Evolutionary conservation across 2,797 vertebrate species (phyloP).

Genomic region (Gymnothorax reevesii): DNA sequence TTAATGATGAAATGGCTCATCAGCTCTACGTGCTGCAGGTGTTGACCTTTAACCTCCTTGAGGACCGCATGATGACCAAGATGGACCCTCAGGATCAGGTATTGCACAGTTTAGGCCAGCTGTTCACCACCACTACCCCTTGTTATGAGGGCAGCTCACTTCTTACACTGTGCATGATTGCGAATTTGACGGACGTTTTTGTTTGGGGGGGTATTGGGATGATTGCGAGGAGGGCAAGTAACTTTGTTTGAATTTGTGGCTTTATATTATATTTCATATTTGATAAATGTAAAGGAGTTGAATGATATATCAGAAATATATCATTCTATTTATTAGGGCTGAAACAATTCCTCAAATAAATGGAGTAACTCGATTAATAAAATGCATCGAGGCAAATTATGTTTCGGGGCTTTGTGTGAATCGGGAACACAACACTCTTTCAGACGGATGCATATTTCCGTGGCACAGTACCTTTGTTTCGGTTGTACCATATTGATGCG

Average conservation of each 20-base stretch:
- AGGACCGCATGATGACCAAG: conserved; percentile 99
- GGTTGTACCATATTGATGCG: no score
- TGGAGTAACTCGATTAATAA: no score
- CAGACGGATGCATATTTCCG: no score
- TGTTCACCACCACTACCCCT: neutral
- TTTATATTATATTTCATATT: neutral
- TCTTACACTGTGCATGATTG: conserved; percentile 28
- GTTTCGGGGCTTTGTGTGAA: no score
- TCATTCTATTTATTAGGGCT: neutral
- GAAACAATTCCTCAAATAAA: no score
- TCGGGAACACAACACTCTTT: no score
- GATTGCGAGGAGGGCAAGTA: neutral
- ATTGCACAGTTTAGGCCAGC: neutral
- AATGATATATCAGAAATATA: neutral
- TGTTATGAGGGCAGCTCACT: conserved; percentile 3
- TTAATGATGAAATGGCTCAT: conserved; percentile 97
- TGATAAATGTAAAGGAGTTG: neutral
- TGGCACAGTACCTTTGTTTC: no score
- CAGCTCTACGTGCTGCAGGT: conserved; percentile 98
- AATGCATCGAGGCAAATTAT: no score
- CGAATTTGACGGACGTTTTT: neutral
- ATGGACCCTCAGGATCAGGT: conserved; percentile 99
- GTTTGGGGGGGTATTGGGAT: neutral
- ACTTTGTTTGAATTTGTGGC: neutral
- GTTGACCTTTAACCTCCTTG: conserved; percentile 91